Base-by-base conservation (phyloP, 1,140 invertebrate genomes). In the Camponotus floridanus region DNA sequence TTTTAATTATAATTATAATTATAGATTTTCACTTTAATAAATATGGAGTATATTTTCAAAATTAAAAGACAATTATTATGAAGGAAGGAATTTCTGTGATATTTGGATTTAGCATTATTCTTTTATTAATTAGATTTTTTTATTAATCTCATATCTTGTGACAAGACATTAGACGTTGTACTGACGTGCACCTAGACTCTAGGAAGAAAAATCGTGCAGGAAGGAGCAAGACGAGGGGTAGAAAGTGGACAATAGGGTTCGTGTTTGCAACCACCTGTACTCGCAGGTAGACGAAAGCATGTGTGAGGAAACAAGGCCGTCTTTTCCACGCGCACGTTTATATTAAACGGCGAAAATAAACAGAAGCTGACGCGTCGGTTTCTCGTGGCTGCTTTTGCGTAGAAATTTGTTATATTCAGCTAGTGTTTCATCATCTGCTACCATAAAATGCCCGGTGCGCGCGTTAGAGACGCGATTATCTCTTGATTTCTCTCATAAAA, bases 191-290 rank as follows among this genome's bases (percentile, higher is more conserved):
- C 13, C 21, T 31, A 74, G 33, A 26, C 9, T 55, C n/a, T 76
- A 76, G 36, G 55, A 55, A 4, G 59, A 26, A 45, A 64, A 78
- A 21, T 48, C 9, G 3, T 33, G 18, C 48, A 65, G 57, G 21
- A 45, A 65, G 33, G 26, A n/a, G 9, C 33, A 39, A 39, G 13
- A 42, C 13, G 5, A 64, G 45, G 74, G 57, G 18, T 1, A 39
- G 57, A 48, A 67, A 8, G 39, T 57, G 59, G 70, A 88, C 81
- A 89, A 89, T 67, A 42, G 55, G 11, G 45, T 61, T 85, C 81
- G 61, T 84, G 87, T 89, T 74, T 68, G 81, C 61, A 42, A 67
- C 85, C 81, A 89, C 87, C 87, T 89, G 87, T 86, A 51, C 51
- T 48, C 59, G 39, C 87, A 68, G 67, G 74, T 88, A 88, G 45